Conservation (phyloP, 2,888 invertebrate genomes). For the Meloe dianella region DNA sequence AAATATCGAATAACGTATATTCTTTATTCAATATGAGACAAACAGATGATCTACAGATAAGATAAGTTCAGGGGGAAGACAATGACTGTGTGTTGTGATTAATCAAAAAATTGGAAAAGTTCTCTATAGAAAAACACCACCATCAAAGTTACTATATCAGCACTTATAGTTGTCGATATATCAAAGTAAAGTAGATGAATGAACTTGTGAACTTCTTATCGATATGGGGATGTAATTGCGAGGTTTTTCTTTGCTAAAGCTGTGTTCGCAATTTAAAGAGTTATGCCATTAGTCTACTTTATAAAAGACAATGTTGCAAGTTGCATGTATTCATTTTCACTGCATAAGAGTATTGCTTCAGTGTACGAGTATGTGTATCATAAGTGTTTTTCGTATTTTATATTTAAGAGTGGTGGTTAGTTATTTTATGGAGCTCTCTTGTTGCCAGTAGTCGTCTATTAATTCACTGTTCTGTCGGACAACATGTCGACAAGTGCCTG, state of each 20-base stretch:
- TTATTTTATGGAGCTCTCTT: slow-evolving; percentile 7
- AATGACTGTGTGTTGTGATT: slow-evolving; percentile 5
- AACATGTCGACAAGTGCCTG: slow-evolving; percentile 18
- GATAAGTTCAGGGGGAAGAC: slow-evolving; percentile 1
- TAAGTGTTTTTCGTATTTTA: neutral
- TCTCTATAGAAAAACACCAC: neutral
- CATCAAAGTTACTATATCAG: neutral
- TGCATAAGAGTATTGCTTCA: neutral
- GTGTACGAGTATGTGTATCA: neutral
- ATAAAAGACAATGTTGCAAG: neutral
- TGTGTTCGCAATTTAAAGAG: neutral
- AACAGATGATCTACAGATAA: slow-evolving; percentile 37
- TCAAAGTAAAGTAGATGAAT: slow-evolving; percentile 2
- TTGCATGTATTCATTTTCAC: neutral
- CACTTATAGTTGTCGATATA: neutral
- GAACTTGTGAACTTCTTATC: neutral
- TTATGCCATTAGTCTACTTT: neutral
- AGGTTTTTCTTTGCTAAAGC: neutral
- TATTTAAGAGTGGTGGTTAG: neutral
- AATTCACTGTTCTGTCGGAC: slow-evolving; percentile 18
- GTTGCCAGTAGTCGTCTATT: slow-evolving; percentile 18
- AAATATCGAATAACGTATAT: slow-evolving; percentile 43
- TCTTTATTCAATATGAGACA: slow-evolving; percentile 29
- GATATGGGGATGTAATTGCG: neutral
- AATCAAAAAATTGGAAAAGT: slow-evolving; percentile 12